A percentile compares a stretch with the other conserved stretches of the same genome.
Conservation (phyloP, 2,797 vertebrate species). For the Rhabdophis nuchalis region DNA sequence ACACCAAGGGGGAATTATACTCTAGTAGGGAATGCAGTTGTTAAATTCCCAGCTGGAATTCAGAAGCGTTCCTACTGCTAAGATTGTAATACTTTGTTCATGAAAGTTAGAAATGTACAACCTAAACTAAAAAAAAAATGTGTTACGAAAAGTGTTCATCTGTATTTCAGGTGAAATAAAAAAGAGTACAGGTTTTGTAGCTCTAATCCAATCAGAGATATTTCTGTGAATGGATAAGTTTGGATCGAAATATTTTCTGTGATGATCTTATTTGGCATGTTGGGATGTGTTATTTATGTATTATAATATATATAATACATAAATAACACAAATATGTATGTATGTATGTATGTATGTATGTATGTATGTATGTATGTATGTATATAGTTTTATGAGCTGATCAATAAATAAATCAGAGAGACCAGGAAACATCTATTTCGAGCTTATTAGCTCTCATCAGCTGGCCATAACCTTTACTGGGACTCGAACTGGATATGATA, state of each 20-base stretch:
- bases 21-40: constrained; percentile 2
- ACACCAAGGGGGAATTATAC: not conserved
- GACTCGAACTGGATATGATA: no score
- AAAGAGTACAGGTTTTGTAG: not conserved
- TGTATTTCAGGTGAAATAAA: not conserved
- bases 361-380: no score
- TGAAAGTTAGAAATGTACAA: constrained; percentile 27
- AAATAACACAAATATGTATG: no score
- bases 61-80: constrained; percentile 17
- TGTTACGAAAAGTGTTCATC: not conserved
- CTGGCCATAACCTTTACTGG: no score
- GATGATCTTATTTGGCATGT: not conserved
- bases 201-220: not conserved
- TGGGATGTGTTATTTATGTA: not conserved
- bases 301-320: not conserved
- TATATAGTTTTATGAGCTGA: no score
- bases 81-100: constrained; percentile 31
- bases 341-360: no score
- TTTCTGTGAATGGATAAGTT: not conserved
- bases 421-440: no score
- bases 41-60: constrained; percentile 27
- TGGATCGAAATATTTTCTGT: not conserved
- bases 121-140: constrained; percentile 12
- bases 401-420: no score
- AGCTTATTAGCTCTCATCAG: no score